Percentiles rank a stretch among this genome's conserved stretches.
Evolutionary conservation across 1,140 invertebrate species (phyloP).

Genomic region (Zaprionus camerounensis): DNA sequence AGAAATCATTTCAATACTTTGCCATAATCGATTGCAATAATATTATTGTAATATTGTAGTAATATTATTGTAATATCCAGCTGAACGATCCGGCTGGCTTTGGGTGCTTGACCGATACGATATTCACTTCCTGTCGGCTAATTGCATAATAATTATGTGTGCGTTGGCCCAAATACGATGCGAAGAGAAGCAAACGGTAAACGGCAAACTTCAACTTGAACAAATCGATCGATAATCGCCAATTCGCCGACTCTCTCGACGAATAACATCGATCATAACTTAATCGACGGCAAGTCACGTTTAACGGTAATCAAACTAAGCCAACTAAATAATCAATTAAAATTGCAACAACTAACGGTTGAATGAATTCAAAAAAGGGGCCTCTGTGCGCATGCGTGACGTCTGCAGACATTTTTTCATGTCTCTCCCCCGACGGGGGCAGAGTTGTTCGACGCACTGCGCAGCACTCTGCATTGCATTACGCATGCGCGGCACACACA

Average conservation of each 20-base stretch:
- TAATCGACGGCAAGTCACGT: constrained; percentile 50
- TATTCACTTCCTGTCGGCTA: constrained; percentile 51
- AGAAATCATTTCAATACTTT: constrained; percentile 8
- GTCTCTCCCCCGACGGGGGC: constrained; percentile 21
- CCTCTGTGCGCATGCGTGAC: constrained; percentile 58
- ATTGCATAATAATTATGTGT: constrained; percentile 38
- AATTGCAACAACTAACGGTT: constrained; percentile 31
- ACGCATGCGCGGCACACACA: constrained; percentile 61
- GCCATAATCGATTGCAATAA: constrained; percentile 2
- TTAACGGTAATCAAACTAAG: constrained; percentile 53
- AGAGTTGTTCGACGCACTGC: background rate
- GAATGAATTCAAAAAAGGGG: constrained; percentile 51
- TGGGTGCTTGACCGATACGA: constrained; percentile 34
- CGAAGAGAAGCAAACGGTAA: constrained; percentile 27
- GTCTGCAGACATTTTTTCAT: constrained; percentile 49
- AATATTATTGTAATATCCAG: background rate
- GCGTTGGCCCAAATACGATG: constrained; percentile 22
- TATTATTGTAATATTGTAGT: background rate
- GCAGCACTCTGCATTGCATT: constrained; percentile 45
- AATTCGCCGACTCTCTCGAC: constrained; percentile 30
- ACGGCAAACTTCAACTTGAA: constrained; percentile 77
- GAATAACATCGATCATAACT: constrained; percentile 42
- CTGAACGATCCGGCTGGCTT: constrained; percentile 7
- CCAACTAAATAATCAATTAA: constrained; percentile 58
- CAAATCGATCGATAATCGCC: constrained; percentile 47